Evolutionary conservation across 2,888 invertebrate species (phyloP), one percentile per base, ranked within the genome.

Genomic region (Drosophila quasianomalipes): DNA sequence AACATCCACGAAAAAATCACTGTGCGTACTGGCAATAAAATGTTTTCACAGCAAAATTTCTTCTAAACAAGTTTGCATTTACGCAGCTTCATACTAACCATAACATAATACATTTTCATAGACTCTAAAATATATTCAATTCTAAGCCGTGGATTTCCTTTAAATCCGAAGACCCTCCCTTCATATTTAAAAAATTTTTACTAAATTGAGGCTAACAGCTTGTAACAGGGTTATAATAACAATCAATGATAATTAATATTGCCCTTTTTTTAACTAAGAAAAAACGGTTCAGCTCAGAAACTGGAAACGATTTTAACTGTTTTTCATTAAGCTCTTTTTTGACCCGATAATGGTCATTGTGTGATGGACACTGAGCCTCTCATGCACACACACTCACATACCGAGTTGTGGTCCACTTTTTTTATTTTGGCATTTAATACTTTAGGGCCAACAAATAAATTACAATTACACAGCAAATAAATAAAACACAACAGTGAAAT

Each of bases 361-460:
- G 59, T 65, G 69, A 19, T 41, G 28, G 19, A 35, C 47, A 52
- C 49, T 12, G 37, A 39, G 31, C 49, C 30, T 37, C 60, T 33
- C 54, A 55, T 28, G 28, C 37, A 51, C n/a, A n/a, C 19, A 47
- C 31, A 41, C 26, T 53, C 22, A 30, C 26, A 33, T 3, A 35
- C n/a, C 41, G 44, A 30, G 28, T 31, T 30, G 55, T 30, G 39
- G 47, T 60, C 9, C 28, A 52, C 33, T 73, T 81, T 79, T 84
- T 82, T 82, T 83, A 82, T 84, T 79, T 62, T 66, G 68, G 64
- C 83, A 75, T 58, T 83, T 81, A 85, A 88, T 83, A 74, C 68
- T 72, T 84, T 72, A 74, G 75, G 83, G 83, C 51, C 57, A 59
- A 51, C 76, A 76, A 80, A 82, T 82, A 81, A 83, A 79, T 85